phyloP scores from a whole-genome alignment of 2,113 vertebrate genomes.

The Lonchura striata region DNA sequence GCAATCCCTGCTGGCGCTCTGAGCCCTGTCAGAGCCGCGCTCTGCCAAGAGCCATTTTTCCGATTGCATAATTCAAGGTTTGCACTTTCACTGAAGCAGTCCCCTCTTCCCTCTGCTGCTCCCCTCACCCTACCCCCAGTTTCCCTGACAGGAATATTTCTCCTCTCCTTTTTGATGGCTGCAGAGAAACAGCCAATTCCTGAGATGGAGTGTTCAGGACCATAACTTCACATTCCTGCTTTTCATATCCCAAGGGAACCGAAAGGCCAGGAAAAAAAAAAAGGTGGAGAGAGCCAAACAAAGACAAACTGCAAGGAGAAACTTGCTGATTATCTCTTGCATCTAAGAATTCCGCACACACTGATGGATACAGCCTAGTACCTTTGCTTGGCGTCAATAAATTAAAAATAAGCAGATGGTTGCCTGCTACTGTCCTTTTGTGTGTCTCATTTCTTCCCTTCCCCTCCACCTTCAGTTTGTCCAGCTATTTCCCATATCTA shows the following conservation, averaged over 20 bases:
- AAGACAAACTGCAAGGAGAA: not conserved
- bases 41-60: constrained; percentile 45
- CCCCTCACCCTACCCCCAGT: not conserved
- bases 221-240: not conserved
- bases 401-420: not conserved
- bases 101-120: not conserved
- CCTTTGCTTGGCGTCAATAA: not conserved
- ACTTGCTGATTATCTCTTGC: not conserved
- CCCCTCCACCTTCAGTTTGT: not conserved
- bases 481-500: not conserved
- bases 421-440: not conserved
- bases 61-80: constrained; percentile 54
- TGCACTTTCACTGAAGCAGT: constrained; percentile 2
- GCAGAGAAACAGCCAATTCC: not conserved
- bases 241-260: not conserved
- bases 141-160: not conserved
- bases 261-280: not conserved
- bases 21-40: not conserved
- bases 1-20: constrained; percentile 30
- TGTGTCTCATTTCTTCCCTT: not conserved
- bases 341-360: not conserved
- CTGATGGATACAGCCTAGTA: not conserved
- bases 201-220: not conserved
- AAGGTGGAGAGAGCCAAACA: not conserved
- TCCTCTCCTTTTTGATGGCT: not conserved